Evolutionary conservation across 1,140 invertebrate species (phyloP).

Genomic region (Solenopsis invicta): DNA sequence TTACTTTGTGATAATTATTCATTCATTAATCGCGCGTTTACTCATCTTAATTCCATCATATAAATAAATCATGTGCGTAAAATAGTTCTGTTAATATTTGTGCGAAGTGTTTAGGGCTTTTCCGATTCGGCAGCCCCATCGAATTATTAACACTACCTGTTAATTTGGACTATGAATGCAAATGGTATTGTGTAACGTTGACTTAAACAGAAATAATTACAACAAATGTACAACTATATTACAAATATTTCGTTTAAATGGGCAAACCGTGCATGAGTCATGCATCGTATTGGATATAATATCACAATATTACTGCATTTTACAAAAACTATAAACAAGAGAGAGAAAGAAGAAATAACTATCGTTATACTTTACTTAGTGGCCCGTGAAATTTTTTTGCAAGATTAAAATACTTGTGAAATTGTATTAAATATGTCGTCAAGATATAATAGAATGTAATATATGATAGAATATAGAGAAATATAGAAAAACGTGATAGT

Average conservation of each 20-base stretch:
- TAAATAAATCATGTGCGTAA: slow-evolving; percentile 14
- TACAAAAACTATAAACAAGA: slow-evolving; percentile 22
- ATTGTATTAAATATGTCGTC: neutral
- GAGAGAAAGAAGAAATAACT: neutral
- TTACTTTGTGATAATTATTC: neutral
- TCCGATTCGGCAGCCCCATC: neutral
- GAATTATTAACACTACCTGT: neutral
- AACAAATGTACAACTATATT: slow-evolving; percentile 47
- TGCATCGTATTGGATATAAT: slow-evolving; percentile 1
- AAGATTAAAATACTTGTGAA: slow-evolving; percentile 10
- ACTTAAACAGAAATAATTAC: slow-evolving; percentile 42
- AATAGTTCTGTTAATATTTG: slow-evolving; percentile 15
- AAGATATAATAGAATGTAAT: neutral
- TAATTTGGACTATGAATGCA: slow-evolving; percentile 34
- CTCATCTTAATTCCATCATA: neutral
- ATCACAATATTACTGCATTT: slow-evolving; percentile 4
- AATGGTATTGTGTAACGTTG: slow-evolving; percentile 17
- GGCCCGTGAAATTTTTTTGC: neutral
- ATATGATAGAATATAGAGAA: neutral
- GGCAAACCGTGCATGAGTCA: slow-evolving; percentile 12
- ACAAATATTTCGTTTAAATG: slow-evolving; percentile 23
- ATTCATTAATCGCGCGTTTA: slow-evolving; percentile 1
- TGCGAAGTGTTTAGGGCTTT: slow-evolving; percentile 17
- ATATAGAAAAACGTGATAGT: neutral
- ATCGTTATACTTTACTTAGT: neutral